Evolutionary conservation across 2,888 invertebrate species (phyloP).

Genomic region (Hedya salicella): DNA sequence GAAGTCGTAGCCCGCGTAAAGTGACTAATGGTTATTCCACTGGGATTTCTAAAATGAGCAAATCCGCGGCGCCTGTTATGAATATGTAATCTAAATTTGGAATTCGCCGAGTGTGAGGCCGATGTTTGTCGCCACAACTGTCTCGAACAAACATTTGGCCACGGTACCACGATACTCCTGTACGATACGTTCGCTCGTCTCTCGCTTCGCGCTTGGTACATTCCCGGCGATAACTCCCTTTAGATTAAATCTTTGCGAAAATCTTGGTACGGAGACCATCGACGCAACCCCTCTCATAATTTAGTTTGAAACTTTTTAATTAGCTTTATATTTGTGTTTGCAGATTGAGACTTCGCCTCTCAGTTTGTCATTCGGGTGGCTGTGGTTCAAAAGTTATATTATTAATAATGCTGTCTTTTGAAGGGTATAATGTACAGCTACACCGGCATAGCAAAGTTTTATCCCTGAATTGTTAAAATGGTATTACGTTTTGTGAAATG

Average conservation of each 20-base stretch:
- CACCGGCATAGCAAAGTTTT: constrained; percentile 29
- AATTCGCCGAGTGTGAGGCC: constrained; percentile 80
- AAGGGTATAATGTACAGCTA: constrained; percentile 49
- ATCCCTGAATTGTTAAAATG: constrained; percentile 28
- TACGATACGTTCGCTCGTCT: constrained; percentile 46
- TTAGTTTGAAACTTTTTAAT: constrained; percentile 85
- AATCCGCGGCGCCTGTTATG: constrained; percentile 78
- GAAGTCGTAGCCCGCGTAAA: constrained; percentile 36
- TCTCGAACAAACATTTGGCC: constrained; percentile 72
- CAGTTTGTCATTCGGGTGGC: constrained; percentile 76
- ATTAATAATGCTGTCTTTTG: constrained; percentile 67
- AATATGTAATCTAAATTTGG: constrained; percentile 83
- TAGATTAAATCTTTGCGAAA: constrained; percentile 79
- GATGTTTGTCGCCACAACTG: constrained; percentile 79
- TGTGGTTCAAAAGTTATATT: constrained; percentile 78
- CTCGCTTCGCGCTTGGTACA: constrained; percentile 56
- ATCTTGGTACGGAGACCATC: constrained; percentile 81
- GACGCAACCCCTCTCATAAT: constrained; percentile 83
- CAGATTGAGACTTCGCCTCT: constrained; percentile 81
- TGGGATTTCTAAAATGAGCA: constrained; percentile 76
- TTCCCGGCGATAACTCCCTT: constrained; percentile 71
- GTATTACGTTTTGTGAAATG: constrained; percentile 9
- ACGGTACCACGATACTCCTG: constrained; percentile 67
- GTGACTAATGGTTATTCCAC: constrained; percentile 65
- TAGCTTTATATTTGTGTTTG: constrained; percentile 86